A percentile compares a stretch with the other conserved stretches of the same genome.
Conservation (phyloP, 2,888 invertebrate species). For the Sphaeridia pumilis region DNA sequence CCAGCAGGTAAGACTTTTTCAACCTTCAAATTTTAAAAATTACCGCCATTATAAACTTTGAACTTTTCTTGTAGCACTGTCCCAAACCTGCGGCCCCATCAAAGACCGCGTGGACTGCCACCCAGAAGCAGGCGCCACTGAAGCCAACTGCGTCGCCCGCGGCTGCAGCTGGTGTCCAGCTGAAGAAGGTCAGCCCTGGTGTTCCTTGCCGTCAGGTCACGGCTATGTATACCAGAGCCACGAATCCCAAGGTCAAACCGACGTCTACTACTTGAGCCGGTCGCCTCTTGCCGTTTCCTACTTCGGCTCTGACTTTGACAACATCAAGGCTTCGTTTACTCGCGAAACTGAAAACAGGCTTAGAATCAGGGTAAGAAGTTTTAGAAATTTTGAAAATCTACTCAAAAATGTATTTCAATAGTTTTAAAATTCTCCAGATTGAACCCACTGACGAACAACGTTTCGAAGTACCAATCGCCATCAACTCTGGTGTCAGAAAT, state of each 20-base stretch:
- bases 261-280: neutral
- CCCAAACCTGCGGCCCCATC: slow-evolving; percentile 3
- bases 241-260: neutral
- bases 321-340: slow-evolving; percentile 18
- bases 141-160: slow-evolving; percentile 49
- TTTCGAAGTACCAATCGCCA: slow-evolving; percentile 26
- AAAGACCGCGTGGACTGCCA: slow-evolving; percentile 48
- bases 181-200: slow-evolving; percentile 10
- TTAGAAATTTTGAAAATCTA: too few species aligned
- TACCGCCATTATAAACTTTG: neutral
- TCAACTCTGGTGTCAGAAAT: slow-evolving; percentile 17
- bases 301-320: slow-evolving; percentile 17
- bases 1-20: neutral
- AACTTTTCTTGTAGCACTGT: neutral
- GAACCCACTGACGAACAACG: neutral
- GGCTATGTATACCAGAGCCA: slow-evolving; percentile 14
- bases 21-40: neutral
- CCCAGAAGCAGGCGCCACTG: slow-evolving; percentile 47
- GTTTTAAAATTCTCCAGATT: too few species aligned
- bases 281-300: neutral
- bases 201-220: slow-evolving; percentile 8
- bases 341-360: slow-evolving; percentile 26
- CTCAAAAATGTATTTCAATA: too few species aligned
- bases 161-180: slow-evolving; percentile 6
- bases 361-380: slow-evolving; percentile 26